Percentiles rank a stretch among this genome's conserved stretches.
Conservation (phyloP, 92 coral and sea anemone genomes). For the Heteractis magnifica region DNA sequence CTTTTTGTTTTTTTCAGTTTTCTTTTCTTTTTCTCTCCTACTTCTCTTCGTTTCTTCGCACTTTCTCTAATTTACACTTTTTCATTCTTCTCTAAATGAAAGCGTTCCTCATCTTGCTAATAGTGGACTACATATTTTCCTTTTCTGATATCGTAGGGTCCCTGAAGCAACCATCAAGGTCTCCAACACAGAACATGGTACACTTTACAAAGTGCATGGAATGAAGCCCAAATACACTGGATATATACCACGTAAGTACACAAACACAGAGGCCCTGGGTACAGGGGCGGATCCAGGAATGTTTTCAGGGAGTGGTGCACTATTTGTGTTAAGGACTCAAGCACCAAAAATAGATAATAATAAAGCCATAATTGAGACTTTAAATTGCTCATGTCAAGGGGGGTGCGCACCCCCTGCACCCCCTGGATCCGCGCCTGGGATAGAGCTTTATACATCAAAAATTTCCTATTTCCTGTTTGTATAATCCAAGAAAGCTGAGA, state of each 20-base stretch:
- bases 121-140: not conserved
- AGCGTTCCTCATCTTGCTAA: not conserved
- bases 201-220: slow-evolving; percentile 56
- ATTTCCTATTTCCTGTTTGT: no score
- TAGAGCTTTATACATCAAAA: no score
- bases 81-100: not conserved
- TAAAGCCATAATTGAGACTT: no score
- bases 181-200: slow-evolving; percentile 66
- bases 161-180: slow-evolving; percentile 62
- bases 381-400: no score
- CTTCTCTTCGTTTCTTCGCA: not conserved
- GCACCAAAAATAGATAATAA: no score
- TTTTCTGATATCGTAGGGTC: slow-evolving; percentile 11
- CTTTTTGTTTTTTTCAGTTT: not conserved
- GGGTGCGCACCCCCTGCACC: no score
- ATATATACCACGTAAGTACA: slow-evolving; percentile 90
- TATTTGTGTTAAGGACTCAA: no score
- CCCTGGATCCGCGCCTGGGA: no score
- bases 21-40: not conserved
- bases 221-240: slow-evolving; percentile 99
- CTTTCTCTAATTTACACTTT: not conserved
- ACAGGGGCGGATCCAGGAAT: slow-evolving; percentile 30
- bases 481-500: no score
- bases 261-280: not conserved
- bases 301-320: no score